Conservation (phyloP, 1,140 invertebrate species). For the Hestina assimilis region DNA sequence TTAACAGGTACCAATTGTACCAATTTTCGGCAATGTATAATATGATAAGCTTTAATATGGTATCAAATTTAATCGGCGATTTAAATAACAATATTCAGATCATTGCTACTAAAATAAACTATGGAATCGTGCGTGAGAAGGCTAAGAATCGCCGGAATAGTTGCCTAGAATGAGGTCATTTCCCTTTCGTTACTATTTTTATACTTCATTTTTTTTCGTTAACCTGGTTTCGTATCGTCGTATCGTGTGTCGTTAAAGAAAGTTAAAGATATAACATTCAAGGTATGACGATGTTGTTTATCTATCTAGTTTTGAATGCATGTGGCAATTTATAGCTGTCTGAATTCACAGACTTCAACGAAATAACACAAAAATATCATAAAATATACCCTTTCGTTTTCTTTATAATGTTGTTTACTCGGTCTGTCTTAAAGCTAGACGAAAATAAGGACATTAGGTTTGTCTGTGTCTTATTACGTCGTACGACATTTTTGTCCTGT, state of each 20-base stretch:
- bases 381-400: conserved; percentile 28
- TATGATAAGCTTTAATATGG: conserved; percentile 48
- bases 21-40: conserved; percentile 47
- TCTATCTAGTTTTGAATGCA: conserved; percentile 24
- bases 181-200: conserved; percentile 63
- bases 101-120: conserved; percentile 61
- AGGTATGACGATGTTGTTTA: conserved; percentile 27
- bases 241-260: background rate
- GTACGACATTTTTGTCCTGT: background rate
- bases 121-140: conserved; percentile 63
- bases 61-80: conserved; percentile 60
- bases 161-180: conserved; percentile 59
- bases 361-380: conserved; percentile 29
- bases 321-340: conserved; percentile 20
- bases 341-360: conserved; percentile 2
- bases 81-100: conserved; percentile 53
- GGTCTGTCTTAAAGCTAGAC: conserved; percentile 33
- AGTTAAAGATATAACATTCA: background rate
- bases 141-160: conserved; percentile 51
- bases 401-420: conserved; percentile 52
- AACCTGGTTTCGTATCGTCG: conserved; percentile 14
- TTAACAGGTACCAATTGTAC: conserved; percentile 44
- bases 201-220: conserved; percentile 21
- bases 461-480: background rate
- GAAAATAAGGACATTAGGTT: conserved; percentile 35